phyloP scores from a whole-genome alignment of 2,888 invertebrate genomes.

The Polymixis lichenea region DNA sequence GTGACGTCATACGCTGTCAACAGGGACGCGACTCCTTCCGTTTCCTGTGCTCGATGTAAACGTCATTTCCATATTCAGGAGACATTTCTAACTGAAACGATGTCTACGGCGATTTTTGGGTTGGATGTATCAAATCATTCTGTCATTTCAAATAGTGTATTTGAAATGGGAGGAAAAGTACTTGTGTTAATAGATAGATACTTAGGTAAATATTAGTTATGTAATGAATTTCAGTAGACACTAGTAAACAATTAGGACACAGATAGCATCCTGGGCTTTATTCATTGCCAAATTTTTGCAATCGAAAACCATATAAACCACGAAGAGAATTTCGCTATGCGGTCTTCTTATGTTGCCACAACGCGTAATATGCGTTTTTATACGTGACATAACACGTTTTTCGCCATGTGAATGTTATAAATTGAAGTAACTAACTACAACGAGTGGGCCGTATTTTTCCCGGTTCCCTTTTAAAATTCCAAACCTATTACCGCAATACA shows the following conservation, averaged over 20 bases:
- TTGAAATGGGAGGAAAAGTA: not conserved
- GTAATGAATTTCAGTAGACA: not conserved
- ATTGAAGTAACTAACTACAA: not conserved
- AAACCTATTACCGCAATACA: no score
- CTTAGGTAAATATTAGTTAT: no score
- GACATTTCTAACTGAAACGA: conserved; percentile 42
- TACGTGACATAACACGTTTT: not conserved
- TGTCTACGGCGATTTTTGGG: conserved; percentile 15
- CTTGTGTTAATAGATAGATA: not conserved
- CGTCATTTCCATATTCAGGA: conserved; percentile 62
- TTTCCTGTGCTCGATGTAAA: conserved; percentile 69
- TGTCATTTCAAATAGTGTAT: not conserved
- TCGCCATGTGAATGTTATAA: not conserved
- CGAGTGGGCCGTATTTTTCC: no score
- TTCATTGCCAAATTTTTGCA: not conserved
- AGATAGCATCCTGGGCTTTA: not conserved
- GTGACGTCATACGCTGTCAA: conserved; percentile 55
- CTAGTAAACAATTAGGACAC: no score
- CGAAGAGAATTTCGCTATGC: not conserved
- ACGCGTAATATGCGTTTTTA: not conserved
- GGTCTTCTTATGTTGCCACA: not conserved
- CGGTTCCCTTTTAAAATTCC: no score
- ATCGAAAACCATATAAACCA: not conserved
- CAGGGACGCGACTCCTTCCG: conserved; percentile 68
- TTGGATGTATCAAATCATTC: not conserved